phyloP scores from a whole-genome alignment of 2,113 vertebrate species.

The Tonatia bakeri region DNA sequence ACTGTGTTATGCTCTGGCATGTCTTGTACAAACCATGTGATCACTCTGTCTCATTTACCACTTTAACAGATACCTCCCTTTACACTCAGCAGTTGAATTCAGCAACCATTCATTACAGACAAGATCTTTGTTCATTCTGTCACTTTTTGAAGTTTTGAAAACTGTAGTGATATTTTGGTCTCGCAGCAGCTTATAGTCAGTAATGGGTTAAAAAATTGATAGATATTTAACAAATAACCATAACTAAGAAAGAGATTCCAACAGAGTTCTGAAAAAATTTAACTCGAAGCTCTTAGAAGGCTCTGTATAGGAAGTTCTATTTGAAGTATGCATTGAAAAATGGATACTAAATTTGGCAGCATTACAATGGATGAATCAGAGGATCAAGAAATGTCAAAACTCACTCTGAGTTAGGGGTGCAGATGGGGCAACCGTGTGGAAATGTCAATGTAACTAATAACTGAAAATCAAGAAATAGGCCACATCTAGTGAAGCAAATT shows the following conservation, averaged over 20 bases:
- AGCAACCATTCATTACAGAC: background rate
- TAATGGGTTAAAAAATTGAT: background rate
- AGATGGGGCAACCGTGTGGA: background rate
- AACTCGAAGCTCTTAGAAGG: background rate
- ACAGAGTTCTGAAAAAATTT: background rate
- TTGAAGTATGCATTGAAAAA: constrained; percentile 22
- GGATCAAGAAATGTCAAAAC: background rate
- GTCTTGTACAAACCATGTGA: background rate
- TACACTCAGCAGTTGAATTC: background rate
- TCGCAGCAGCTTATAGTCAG: background rate
- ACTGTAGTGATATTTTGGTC: background rate
- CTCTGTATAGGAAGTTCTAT: background rate
- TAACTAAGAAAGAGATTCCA: background rate
- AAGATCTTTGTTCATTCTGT: background rate
- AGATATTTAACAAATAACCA: background rate
- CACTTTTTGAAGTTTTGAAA: constrained; percentile 10
- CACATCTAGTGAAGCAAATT: background rate
- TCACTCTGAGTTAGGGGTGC: background rate
- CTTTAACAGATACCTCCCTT: background rate
- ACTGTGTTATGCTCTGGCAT: background rate
- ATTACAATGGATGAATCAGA: background rate
- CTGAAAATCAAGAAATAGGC: background rate
- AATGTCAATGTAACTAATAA: background rate
- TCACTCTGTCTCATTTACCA: background rate
- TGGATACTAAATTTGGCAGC: background rate